Evolutionary conservation across 2,888 invertebrate species (phyloP).

Genomic region (Prosopocoilus inquinatus): DNA sequence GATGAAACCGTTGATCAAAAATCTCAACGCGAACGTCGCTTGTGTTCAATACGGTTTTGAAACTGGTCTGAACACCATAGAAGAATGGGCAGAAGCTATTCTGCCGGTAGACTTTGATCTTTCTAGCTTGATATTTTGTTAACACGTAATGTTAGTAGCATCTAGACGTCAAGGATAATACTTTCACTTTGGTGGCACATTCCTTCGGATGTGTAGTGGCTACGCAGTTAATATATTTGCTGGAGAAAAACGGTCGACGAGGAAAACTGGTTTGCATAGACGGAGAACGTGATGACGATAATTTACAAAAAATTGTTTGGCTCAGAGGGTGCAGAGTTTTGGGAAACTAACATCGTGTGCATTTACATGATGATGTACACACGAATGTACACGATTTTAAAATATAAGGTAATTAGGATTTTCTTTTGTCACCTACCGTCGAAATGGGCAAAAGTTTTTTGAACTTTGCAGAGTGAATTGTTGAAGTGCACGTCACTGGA

Average conservation of each 20-base stretch:
- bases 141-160: neutral
- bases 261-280: conserved; percentile 72
- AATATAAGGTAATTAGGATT: neutral
- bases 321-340: conserved; percentile 48
- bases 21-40: conserved; percentile 55
- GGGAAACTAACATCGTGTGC: conserved; percentile 57
- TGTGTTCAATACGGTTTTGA: conserved; percentile 57
- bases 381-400: conserved; percentile 3
- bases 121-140: neutral
- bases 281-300: conserved; percentile 55
- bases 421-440: no score
- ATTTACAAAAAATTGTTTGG: conserved; percentile 50
- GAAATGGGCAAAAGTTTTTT: no score
- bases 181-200: conserved; percentile 77
- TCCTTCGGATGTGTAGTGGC: conserved; percentile 79
- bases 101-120: conserved; percentile 51
- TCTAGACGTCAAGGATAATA: neutral
- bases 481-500: neutral
- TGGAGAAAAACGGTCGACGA: conserved; percentile 61
- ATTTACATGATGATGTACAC: conserved; percentile 50
- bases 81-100: conserved; percentile 54
- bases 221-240: conserved; percentile 67
- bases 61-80: conserved; percentile 48
- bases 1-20: conserved; percentile 54
- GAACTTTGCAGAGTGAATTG: conserved; percentile 2